A percentile compares a stretch with the other conserved stretches of the same genome.
phyloP scores from a whole-genome alignment of 2,888 invertebrate species.

The Macrophya annulata region DNA sequence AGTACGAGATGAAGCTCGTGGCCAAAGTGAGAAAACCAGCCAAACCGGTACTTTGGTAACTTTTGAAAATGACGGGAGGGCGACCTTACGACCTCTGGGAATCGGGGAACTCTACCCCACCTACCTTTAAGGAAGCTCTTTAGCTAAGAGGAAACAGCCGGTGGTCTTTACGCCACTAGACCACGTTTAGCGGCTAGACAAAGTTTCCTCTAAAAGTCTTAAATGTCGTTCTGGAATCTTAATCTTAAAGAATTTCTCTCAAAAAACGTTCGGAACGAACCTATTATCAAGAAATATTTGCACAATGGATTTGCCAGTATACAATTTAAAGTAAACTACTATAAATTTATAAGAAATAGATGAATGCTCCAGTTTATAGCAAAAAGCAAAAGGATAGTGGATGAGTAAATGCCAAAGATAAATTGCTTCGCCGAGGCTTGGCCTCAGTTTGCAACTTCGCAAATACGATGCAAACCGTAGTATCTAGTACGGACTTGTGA shows the following conservation, averaged over 20 bases:
- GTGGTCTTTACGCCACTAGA: constrained; percentile 19
- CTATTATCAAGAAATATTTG: neutral
- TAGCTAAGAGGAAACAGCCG: constrained; percentile 44
- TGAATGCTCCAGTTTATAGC: neutral
- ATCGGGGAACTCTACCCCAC: constrained; percentile 18
- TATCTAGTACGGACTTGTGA: neutral
- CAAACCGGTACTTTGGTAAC: constrained; percentile 48
- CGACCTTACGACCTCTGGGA: constrained; percentile 46
- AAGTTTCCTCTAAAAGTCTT: constrained; percentile 24
- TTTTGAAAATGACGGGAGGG: constrained; percentile 48
- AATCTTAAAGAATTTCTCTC: neutral
- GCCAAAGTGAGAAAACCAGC: constrained; percentile 44
- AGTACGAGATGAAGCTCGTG: constrained; percentile 32
- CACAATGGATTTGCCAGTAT: neutral
- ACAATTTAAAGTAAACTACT: neutral
- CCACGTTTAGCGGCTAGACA: constrained; percentile 18
- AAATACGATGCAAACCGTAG: constrained; percentile 32
- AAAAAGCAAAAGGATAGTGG: neutral
- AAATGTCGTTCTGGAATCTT: neutral
- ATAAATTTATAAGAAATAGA: neutral
- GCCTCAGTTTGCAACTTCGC: constrained; percentile 10
- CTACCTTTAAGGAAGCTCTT: constrained; percentile 46
- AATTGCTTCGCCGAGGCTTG: constrained; percentile 34
- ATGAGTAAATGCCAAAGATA: constrained; percentile 24
- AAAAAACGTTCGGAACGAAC: neutral